Conservation (phyloP, 2,888 invertebrate genomes). For the Drosophila trichaetosa region DNA sequence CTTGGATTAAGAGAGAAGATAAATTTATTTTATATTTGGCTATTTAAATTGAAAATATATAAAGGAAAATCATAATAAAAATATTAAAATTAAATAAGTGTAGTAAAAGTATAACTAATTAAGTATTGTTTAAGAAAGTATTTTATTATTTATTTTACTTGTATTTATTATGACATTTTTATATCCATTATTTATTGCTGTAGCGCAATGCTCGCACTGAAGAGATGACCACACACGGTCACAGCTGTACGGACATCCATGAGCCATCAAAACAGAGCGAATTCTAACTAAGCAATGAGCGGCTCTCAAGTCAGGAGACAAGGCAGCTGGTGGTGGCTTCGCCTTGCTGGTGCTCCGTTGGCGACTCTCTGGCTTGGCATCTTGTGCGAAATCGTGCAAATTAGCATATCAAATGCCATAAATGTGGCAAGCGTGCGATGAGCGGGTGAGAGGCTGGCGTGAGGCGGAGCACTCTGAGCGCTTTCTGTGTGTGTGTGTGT, state of each 20-base stretch:
- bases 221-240: background rate
- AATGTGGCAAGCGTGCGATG: conserved; percentile 43
- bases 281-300: conserved; percentile 32
- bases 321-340: conserved; percentile 60
- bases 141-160: background rate
- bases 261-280: conserved; percentile 59
- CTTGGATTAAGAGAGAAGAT: background rate
- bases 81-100: background rate
- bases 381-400: conserved; percentile 68
- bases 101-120: background rate
- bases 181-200: conserved; percentile 1
- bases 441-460: conserved; percentile 13
- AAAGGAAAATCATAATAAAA: too few species aligned
- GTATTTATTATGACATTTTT: background rate
- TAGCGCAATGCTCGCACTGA: background rate
- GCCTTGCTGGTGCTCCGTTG: conserved; percentile 31
- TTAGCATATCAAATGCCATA: conserved; percentile 80
- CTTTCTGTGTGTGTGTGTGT: conserved; percentile 34
- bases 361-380: conserved; percentile 40
- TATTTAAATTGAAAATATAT: background rate
- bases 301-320: conserved; percentile 40
- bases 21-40: background rate
- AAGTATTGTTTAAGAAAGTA: background rate
- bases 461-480: conserved; percentile 25
- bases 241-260: conserved; percentile 3